Base-by-base conservation (phyloP, 2,797 vertebrate species). In the Ctenopoma kingsleyae region DNA sequence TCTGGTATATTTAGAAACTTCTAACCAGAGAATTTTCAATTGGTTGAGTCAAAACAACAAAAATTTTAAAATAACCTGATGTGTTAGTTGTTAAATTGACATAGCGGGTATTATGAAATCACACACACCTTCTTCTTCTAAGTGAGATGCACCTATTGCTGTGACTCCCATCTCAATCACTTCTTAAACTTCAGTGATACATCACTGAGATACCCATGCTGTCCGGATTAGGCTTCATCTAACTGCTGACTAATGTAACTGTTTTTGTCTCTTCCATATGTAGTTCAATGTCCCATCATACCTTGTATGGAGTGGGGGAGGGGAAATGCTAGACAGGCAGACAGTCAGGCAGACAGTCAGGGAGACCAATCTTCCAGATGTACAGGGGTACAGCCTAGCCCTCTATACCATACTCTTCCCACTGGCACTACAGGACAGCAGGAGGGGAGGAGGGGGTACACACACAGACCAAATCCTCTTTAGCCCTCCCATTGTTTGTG, bases 401-500 rank as follows among this genome's bases (percentile, higher is more conserved):
- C 72, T 67, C 84, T 66, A 79, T 80, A 85, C 70, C 72, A 80
- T 85, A 53, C 50, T 87, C 82, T 75, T 87, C 89, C 65, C 65
- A 70, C 36, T 82, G 78, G 79, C 74, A 78, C 76, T 78, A 52
- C 71, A 65, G 82, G 87, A 90, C 83, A 89, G 87, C 76, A 84
- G 84, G 84, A 69, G 84, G 55, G 83, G 84, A 78, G 85, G 83
- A 75, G 79, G 89, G 87, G 86, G 81, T 67, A 69, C 48, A 15
- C 74, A 67, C 73, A 75, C 64, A 86, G 50, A 85, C 83, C 80
- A 92, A 93, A 92, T 93, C 93, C 92, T 93, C 87, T 92, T 92
- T 87, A 87, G 85, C 87, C 91, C 88, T 90, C 89, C 90, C 89
- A 92, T 93, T 94, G 93, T 94, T 91, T 94, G 90, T 81, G 88